Evolutionary conservation across 2,888 invertebrate species (phyloP).

Genomic region (Noctua janthe): DNA sequence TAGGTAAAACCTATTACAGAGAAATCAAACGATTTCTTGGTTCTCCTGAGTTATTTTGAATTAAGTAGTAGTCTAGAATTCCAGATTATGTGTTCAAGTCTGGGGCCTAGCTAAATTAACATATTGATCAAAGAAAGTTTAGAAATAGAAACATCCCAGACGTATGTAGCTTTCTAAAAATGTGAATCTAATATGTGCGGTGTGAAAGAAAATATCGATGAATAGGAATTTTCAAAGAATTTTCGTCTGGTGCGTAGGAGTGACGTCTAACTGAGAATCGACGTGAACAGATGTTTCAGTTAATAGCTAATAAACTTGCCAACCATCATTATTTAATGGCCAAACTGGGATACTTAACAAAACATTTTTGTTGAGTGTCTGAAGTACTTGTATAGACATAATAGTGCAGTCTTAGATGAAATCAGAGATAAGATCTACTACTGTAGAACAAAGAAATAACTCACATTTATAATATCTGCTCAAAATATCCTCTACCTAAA

Average conservation of each 20-base stretch:
- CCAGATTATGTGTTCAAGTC: not conserved
- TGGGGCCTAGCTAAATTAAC: not conserved
- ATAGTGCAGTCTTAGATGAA: not conserved
- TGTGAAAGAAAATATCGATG: slow-evolving; percentile 9
- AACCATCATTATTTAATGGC: slow-evolving; percentile 41
- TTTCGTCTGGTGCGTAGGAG: slow-evolving; percentile 31
- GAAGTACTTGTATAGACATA: slow-evolving; percentile 16
- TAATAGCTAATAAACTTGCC: slow-evolving; percentile 51
- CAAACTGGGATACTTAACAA: slow-evolving; percentile 26
- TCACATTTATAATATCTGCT: not conserved
- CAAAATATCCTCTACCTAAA: not conserved
- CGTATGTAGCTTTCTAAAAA: not conserved
- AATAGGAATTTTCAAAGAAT: slow-evolving; percentile 1
- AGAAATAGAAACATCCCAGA: not conserved
- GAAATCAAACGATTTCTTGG: not conserved
- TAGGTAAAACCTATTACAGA: too few relatives aligned
- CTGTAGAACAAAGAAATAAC: not conserved
- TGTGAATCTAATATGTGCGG: not conserved
- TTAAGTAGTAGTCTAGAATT: not conserved
- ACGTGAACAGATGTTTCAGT: slow-evolving; percentile 52
- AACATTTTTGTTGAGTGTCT: slow-evolving; percentile 28
- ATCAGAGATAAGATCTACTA: not conserved
- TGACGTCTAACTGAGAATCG: slow-evolving; percentile 21
- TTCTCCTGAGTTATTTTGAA: not conserved
- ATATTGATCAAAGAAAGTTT: not conserved